Base-by-base conservation (phyloP, 1,140 invertebrate species). In the Ganaspis sp. region DNA sequence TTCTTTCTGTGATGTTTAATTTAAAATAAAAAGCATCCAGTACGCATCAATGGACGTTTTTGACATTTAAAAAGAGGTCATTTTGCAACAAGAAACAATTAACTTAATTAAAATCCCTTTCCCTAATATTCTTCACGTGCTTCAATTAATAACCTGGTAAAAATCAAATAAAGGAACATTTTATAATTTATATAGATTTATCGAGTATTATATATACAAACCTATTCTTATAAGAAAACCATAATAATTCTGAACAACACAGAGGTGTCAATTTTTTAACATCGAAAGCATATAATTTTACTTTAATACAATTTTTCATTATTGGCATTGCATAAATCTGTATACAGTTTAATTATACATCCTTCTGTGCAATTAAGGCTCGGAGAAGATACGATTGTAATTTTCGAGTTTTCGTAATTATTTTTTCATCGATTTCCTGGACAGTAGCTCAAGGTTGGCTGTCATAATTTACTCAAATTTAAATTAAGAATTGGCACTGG, bases 311-410 rank as follows among this genome's bases (percentile, higher is more conserved):
- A 26, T 26, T 29, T 26, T 64, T n/a, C 23, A 64, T 58, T 58
- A 26, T 58, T 58, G 21, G 21, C 21, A 58, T 64, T 64, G 58
- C 58, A 15, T 64, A 64, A 64, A 64, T 64, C 26, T 64, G 21
- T n/a, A 64, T n/a, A n/a, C 58, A 64, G 23, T 34, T 29, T 64
- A 64, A 64, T 64, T 29, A 64, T n/a, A 64, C 58, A 29, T 64
- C 11, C n/a, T 64, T 29, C 58, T 29, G 23, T 64, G 26, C 8
- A 64, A 64, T 29, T 64, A 64, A 34, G 29, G 2, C 29, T 12
- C 23, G 21, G n/a, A 26, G 15, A n/a, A 6, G 6, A n/a, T 26
- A 2, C 12, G 15, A 6, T n/a, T 15, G 23, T 34, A 29, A 64
- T 64, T 64, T 64, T 64, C n/a, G 58, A 29, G 29, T 8, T 12